Percentiles rank a stretch among this genome's conserved stretches.
These are phyloP conservation scores for Seira ritae DNA, from an alignment of 2,888 invertebrate genomes.

Conservation along the genomic window DNA sequence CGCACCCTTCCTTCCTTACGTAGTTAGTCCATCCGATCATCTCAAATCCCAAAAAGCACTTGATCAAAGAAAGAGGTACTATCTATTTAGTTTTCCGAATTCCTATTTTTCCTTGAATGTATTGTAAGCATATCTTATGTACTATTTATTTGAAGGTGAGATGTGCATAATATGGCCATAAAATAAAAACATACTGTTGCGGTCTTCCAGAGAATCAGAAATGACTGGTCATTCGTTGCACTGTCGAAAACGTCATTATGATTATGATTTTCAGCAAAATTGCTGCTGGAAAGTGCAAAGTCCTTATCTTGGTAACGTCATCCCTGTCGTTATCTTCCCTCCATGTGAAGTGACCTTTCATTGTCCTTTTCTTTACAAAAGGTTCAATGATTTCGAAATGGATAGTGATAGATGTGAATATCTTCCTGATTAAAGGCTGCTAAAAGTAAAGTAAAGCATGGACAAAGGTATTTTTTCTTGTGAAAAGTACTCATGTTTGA, in stretches of 20 bases:
- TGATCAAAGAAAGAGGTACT: background rate
- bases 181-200: background rate
- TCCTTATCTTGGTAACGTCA: too few species aligned
- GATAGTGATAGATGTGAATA: background rate
- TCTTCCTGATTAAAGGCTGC: background rate
- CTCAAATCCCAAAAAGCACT: too few species aligned
- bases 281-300: too few species aligned
- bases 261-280: too few species aligned
- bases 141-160: background rate
- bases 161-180: background rate
- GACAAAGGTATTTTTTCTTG: background rate
- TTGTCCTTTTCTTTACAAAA: too few species aligned
- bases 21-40: background rate
- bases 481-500: conserved; percentile 23
- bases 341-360: too few species aligned
- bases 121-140: background rate
- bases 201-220: too few species aligned
- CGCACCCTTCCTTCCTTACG: conserved; percentile 37
- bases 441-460: background rate
- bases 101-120: too few species aligned
- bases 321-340: too few species aligned
- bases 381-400: too few species aligned
- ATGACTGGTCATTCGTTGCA: too few species aligned
- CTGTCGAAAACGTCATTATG: too few species aligned
- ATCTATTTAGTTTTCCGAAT: background rate